Evolutionary conservation across 1,140 invertebrate genomes (phyloP), one percentile per base, ranked within the genome.

Genomic region (Apis cerana): DNA sequence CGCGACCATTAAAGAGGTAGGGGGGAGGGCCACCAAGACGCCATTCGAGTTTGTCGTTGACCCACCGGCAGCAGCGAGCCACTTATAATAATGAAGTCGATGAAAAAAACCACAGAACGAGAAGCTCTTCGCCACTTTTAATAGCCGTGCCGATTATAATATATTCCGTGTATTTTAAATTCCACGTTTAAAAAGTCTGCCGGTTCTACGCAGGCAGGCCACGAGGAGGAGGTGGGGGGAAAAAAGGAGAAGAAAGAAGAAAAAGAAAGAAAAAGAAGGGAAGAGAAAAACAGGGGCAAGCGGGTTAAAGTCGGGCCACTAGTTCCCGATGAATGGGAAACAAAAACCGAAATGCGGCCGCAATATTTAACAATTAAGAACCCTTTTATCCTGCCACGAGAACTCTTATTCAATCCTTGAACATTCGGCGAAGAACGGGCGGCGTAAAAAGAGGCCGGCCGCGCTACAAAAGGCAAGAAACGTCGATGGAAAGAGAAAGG

Each of bases 321-420:
- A 5, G 33, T 43, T 43, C 33, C 33, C 61, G 68, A 12, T 15
- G 78, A 52, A 58, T n/a, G n/a, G 5, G 21, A 67, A 58, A n/a
- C 21, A 58, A n/a, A 67, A 48, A 70, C 52, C 68, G 72, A 80
- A n/a, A n/a, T 15, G 62, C 15, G 33, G 33, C 9, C 27, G 19
- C 21, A 50, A 52, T 75, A 81, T 75, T 75, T 81, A 67, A 81
- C 71, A 75, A 65, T 81, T 75, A 75, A 59, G 71, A 19, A 50
- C 19, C n/a, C 52, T 12, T 75, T 75, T 65, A 65, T 72, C 52
- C 59, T 50, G 61, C 71, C 71, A 17, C 8, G 17, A 27, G n/a
- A n/a, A 3, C 23, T 50, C 52, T 65, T 23, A 13, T 17, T 50
- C 17, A 5, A 19, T 27, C 9, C 43, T 64, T 50, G 27, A 50